Conservation (phyloP, 1,140 invertebrate genomes). For the Bilobella aurantiaca region DNA sequence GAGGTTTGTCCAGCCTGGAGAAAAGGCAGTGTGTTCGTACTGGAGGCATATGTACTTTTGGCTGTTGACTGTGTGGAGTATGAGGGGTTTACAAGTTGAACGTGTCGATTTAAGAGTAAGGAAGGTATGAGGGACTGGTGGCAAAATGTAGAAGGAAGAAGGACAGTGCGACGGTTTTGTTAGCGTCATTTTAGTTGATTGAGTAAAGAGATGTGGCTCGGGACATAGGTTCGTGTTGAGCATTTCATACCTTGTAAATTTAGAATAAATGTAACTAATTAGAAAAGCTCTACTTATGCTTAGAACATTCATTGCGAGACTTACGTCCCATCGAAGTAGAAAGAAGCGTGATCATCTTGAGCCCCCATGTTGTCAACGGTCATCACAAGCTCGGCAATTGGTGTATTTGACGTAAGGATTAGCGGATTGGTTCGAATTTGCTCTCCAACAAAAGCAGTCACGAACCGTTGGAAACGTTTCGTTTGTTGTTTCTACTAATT, state of each 20-base stretch:
- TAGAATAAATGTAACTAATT: not conserved
- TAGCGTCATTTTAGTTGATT: not conserved
- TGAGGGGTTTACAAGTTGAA: not conserved
- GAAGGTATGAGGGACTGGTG: not conserved
- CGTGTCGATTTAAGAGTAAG: not conserved
- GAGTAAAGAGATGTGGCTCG: not conserved
- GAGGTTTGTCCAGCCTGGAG: not conserved
- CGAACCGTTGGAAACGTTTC: not conserved
- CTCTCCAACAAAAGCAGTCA: conserved; percentile 1
- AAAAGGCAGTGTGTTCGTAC: not conserved
- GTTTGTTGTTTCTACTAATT: not conserved
- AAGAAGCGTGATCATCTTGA: not conserved
- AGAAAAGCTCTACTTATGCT: not conserved
- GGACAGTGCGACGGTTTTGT: not conserved
- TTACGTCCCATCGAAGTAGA: conserved; percentile 1
- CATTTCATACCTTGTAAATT: not conserved
- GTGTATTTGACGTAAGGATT: not conserved
- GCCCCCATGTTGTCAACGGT: not conserved
- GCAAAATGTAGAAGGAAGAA: not conserved
- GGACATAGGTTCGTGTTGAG: not conserved
- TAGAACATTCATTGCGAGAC: no score
- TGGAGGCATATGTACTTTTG: not conserved
- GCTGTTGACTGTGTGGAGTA: not conserved
- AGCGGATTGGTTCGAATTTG: not conserved
- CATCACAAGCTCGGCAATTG: not conserved